Evolutionary conservation across 1,140 invertebrate genomes (phyloP).

Genomic region (Sminthurinus signatus): DNA sequence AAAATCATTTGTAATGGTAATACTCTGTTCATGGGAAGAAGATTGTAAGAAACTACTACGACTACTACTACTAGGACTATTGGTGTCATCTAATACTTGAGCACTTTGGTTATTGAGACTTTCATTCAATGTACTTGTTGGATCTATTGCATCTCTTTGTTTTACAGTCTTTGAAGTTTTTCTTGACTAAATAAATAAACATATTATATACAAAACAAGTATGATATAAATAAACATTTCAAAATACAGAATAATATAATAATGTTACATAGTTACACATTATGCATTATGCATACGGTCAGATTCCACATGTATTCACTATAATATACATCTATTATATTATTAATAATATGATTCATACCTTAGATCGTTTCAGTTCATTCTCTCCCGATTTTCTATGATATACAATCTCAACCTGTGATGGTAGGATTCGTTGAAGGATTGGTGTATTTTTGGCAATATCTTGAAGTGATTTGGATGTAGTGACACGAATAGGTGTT

Average conservation of each 20-base stretch:
- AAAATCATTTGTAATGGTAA: no score
- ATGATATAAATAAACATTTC: no score
- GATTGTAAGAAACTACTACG: no score
- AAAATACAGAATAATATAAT: background rate
- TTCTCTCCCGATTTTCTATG: constrained; percentile 19
- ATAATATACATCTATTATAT: background rate
- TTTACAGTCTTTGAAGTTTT: no score
- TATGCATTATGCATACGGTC: background rate
- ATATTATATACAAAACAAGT: no score
- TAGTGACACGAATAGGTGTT: background rate
- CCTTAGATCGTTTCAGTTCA: constrained; percentile 4
- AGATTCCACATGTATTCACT: background rate
- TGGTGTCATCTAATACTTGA: no score
- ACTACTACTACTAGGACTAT: no score
- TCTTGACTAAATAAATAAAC: no score
- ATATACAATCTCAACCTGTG: constrained; percentile 19
- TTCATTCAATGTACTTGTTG: no score
- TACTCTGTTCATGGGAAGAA: no score
- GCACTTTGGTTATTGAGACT: no score
- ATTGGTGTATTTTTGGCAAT: background rate
- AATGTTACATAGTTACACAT: background rate
- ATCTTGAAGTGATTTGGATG: background rate
- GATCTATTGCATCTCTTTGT: no score
- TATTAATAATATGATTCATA: background rate
- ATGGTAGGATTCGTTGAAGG: constrained; percentile 14